Evolutionary conservation across 1,140 invertebrate species (phyloP).

Genomic region (Oncopodura yosiiana): DNA sequence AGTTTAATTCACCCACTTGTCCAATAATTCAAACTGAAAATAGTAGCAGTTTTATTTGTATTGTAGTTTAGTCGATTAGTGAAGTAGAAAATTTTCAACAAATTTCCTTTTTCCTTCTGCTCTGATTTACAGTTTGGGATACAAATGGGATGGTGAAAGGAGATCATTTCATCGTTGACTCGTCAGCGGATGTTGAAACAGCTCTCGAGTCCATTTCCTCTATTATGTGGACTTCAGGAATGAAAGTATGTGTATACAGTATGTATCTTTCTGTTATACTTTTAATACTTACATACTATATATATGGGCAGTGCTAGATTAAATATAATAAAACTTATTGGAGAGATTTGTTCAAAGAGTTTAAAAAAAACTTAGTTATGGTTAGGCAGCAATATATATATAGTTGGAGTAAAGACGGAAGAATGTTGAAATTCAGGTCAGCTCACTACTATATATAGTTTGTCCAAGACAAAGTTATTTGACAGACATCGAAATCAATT

Average conservation of each 20-base stretch:
- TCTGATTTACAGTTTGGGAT: constrained; percentile 4
- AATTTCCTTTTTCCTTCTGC: background rate
- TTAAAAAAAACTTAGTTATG: no score
- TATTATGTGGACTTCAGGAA: constrained; percentile 13
- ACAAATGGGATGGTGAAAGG: background rate
- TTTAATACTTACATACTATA: background rate
- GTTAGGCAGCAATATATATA: no score
- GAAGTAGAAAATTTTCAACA: background rate
- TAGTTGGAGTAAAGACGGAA: no score
- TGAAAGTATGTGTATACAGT: constrained; percentile 4
- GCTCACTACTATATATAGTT: no score
- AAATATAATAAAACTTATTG: background rate
- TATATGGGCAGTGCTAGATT: background rate
- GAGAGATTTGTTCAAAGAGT: background rate
- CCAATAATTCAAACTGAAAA: no score
- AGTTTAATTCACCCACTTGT: no score
- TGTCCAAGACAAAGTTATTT: no score
- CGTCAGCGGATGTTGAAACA: constrained; percentile 21
- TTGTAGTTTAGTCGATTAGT: background rate
- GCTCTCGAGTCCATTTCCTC: constrained; percentile 9
- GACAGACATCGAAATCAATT: no score
- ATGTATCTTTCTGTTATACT: background rate
- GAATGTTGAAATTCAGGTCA: no score
- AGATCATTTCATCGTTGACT: constrained; percentile 22
- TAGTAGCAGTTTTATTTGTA: no score